phyloP scores from a whole-genome alignment of 1,140 invertebrate species.

The Drosophila yakuba region DNA sequence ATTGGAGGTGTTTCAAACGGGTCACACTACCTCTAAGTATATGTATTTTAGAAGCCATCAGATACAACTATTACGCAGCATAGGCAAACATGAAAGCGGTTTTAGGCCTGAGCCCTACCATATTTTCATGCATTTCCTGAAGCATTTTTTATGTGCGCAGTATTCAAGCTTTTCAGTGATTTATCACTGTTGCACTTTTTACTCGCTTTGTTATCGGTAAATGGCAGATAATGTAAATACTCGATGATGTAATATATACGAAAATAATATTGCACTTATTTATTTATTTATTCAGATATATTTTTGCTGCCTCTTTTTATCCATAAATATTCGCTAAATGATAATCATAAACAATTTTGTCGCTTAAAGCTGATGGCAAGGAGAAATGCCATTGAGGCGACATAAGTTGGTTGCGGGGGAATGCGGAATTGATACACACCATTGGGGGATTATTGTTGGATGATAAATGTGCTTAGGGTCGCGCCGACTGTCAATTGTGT shows the following conservation, averaged over 20 bases:
- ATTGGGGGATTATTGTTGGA: slow-evolving; percentile 55
- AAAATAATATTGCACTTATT: slow-evolving; percentile 48
- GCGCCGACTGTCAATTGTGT: slow-evolving; percentile 74
- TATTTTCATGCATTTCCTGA: not conserved
- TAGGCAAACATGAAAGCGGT: too few species aligned
- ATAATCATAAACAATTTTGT: slow-evolving; percentile 77
- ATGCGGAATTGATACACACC: slow-evolving; percentile 21
- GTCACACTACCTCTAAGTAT: not conserved
- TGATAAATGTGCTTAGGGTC: slow-evolving; percentile 73
- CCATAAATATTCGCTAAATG: slow-evolving; percentile 70
- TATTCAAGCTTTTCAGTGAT: not conserved
- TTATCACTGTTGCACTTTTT: slow-evolving; percentile 5
- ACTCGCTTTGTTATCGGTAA: slow-evolving; percentile 31
- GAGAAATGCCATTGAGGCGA: slow-evolving; percentile 22
- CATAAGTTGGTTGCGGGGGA: not conserved
- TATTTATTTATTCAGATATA: slow-evolving; percentile 47
- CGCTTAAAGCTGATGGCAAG: slow-evolving; percentile 43
- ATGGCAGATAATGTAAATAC: slow-evolving; percentile 44
- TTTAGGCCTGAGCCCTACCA: too few species aligned
- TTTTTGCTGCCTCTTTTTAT: slow-evolving; percentile 6
- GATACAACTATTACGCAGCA: too few species aligned
- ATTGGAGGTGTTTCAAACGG: slow-evolving; percentile 19
- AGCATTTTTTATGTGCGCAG: not conserved
- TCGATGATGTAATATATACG: slow-evolving; percentile 34
- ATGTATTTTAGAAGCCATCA: too few species aligned